Evolutionary conservation across 1,140 invertebrate genomes (phyloP).

Genomic region (Bombus superbus): DNA sequence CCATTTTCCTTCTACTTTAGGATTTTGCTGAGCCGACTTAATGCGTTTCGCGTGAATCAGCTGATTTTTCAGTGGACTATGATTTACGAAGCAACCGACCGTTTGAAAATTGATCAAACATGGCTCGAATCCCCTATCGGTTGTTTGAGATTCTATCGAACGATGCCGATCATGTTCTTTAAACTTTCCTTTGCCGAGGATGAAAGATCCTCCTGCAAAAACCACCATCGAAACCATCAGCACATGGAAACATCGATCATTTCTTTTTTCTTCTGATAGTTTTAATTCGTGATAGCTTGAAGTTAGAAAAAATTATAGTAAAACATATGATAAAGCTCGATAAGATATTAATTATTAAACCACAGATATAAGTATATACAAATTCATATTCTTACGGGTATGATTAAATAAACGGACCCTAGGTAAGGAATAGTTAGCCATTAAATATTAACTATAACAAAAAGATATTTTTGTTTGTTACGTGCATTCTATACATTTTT

Average conservation of each 20-base stretch:
- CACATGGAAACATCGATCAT: background rate
- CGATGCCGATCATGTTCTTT: background rate
- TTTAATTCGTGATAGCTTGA: background rate
- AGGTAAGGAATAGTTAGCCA: too few relatives aligned
- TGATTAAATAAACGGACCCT: too few relatives aligned
- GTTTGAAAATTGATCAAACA: background rate
- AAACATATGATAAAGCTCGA: background rate
- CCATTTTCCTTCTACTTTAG: background rate
- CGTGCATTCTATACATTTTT: too few relatives aligned
- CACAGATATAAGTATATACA: too few relatives aligned
- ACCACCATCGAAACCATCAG: background rate
- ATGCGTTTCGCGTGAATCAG: conserved; percentile 40
- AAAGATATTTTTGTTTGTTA: too few relatives aligned
- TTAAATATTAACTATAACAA: too few relatives aligned
- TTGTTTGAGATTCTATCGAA: conserved; percentile 5
- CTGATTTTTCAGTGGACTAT: conserved; percentile 25
- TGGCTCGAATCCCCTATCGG: background rate
- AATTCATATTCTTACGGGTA: too few relatives aligned
- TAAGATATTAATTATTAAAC: too few relatives aligned
- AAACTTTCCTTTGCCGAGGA: background rate
- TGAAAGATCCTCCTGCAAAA: background rate
- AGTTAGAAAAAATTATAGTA: background rate
- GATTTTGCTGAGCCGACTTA: background rate
- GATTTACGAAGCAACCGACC: conserved; percentile 12
- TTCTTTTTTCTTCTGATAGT: too few relatives aligned